Evolutionary conservation across 2,113 vertebrate species (phyloP), one percentile per base, ranked within the genome.

Genomic region (Cacatua alba): DNA sequence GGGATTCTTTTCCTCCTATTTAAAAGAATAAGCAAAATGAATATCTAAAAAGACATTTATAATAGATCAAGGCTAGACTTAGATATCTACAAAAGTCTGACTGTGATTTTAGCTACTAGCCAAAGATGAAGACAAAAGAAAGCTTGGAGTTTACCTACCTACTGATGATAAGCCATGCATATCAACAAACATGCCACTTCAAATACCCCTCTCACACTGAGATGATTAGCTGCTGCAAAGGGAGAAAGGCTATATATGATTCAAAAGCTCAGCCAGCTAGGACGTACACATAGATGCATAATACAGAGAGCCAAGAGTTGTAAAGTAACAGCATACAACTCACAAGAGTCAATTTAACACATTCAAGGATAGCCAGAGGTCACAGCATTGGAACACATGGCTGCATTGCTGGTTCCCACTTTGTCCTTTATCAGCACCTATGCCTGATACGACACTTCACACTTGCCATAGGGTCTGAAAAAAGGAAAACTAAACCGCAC

Each of bases 181-280:
- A 75, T 19, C 52, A 85, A 76, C 26, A 60, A 46, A 79, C 20
- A 8, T 21, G 7, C 23, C 26, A 5, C 29, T 79, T 64, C 23
- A 39, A 37, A 72, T 46, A 49, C 9, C 39, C 7, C 7, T 44
- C 2, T 23, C 0, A 2, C 20, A 60, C 44, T 1, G 7, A 57
- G 24, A 35, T 24, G 7, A 48, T 84, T 70, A 75, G 18, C 31
- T 94, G 67, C n/a, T 64, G 13, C 24, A 65, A 84, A 43, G 39
- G 26, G 15, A 85, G 31, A 57, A 6, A 23, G n/a, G 29, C 25
- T 72, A 3, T 35, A 13, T 12, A 11, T 18, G 21, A n/a, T 76
- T 55, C 26, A 51, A 74, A 60, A 68, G 9, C 8, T 85, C 29
- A n/a, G 12, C 15, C 25, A 68, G 33, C 20, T 46, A n/a, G 46